Evolutionary conservation across 2,888 invertebrate genomes (phyloP).

Genomic region (Apodemia zela): DNA sequence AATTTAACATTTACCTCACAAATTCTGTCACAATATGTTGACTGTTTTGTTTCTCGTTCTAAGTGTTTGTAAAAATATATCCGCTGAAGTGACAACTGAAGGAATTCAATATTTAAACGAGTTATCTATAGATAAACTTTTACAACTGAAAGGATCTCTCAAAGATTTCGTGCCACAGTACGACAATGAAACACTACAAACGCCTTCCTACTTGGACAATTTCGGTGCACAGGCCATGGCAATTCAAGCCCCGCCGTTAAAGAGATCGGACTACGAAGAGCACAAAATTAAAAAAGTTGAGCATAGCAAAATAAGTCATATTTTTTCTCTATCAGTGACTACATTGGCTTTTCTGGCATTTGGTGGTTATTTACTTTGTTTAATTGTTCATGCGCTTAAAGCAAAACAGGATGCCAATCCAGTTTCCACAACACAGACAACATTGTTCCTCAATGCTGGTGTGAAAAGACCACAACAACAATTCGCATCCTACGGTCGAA

Average conservation of each 20-base stretch:
- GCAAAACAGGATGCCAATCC: neutral
- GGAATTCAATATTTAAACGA: constrained; percentile 82
- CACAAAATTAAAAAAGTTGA: constrained; percentile 65
- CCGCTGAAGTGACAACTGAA: constrained; percentile 45
- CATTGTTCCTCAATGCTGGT: neutral
- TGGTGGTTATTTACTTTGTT: constrained; percentile 15
- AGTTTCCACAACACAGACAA: neutral
- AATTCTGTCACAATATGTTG: constrained; percentile 47
- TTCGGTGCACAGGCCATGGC: constrained; percentile 71
- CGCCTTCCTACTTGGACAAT: constrained; percentile 46
- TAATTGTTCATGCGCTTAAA: constrained; percentile 7
- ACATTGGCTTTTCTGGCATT: constrained; percentile 15
- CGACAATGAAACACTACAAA: constrained; percentile 46
- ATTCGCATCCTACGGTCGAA: constrained; percentile 1
- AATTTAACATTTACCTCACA: constrained; percentile 37
- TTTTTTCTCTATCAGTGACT: constrained; percentile 84
- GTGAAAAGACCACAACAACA: constrained; percentile 12
- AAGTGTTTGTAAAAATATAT: constrained; percentile 35
- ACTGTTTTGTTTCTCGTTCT: constrained; percentile 37
- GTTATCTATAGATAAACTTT: constrained; percentile 84
- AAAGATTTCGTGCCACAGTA: constrained; percentile 51
- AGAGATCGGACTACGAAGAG: constrained; percentile 71
- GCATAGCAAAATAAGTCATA: constrained; percentile 84
- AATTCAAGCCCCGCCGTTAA: constrained; percentile 53
- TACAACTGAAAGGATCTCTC: constrained; percentile 79